Evolutionary conservation across 2,888 invertebrate genomes (phyloP).

Genomic region (Nephrotoma appendiculata): DNA sequence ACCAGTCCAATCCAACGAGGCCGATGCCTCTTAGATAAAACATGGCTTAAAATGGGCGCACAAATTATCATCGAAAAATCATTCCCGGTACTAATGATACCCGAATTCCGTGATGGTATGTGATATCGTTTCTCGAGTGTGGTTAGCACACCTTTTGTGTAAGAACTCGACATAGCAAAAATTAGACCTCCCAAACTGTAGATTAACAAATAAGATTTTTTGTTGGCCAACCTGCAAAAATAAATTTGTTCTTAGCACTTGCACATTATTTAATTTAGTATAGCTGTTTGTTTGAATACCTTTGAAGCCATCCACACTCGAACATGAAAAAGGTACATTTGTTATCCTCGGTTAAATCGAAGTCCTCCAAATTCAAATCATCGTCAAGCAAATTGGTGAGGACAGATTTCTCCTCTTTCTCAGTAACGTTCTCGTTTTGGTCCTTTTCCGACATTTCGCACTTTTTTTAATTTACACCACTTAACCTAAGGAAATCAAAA

Average conservation of each 20-base stretch:
- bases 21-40: slow-evolving; percentile 31
- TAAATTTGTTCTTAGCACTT: background rate
- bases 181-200: slow-evolving; percentile 45
- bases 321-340: background rate
- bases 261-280: background rate
- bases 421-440: background rate
- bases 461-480: too few species aligned
- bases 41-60: slow-evolving; percentile 29
- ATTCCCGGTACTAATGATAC: slow-evolving; percentile 47
- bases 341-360: background rate
- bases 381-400: background rate
- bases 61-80: slow-evolving; percentile 47
- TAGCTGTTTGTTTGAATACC: background rate
- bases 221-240: slow-evolving; percentile 36
- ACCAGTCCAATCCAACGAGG: slow-evolving; percentile 41
- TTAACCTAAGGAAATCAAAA: too few species aligned
- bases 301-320: background rate
- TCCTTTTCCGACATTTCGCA: background rate
- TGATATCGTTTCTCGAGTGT: slow-evolving; percentile 47
- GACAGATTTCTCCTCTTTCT: background rate
- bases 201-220: slow-evolving; percentile 41
- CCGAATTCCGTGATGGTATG: slow-evolving; percentile 45
- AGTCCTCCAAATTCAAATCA: background rate
- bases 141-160: slow-evolving; percentile 25
- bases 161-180: slow-evolving; percentile 43